A percentile compares a stretch with the other conserved stretches of the same genome.
phyloP scores from a whole-genome alignment of 2,113 vertebrate genomes.

The Gallinago media region DNA sequence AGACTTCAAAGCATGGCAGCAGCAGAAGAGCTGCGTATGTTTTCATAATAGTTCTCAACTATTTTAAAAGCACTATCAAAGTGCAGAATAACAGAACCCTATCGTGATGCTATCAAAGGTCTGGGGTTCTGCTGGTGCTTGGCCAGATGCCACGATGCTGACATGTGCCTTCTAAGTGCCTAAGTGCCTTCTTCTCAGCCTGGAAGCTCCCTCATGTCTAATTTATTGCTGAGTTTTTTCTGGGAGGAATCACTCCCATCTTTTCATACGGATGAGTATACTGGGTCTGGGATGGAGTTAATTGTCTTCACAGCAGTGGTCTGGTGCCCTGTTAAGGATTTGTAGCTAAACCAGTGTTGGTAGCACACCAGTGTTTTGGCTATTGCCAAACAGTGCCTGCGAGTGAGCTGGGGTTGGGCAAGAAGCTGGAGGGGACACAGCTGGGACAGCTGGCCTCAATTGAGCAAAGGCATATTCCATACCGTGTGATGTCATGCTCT shows the following conservation, averaged over 20 bases:
- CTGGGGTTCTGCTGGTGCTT: neutral
- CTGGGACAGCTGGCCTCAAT: neutral
- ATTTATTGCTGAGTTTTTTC: neutral
- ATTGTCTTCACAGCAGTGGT: neutral
- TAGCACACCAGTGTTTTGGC: neutral
- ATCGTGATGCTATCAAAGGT: neutral
- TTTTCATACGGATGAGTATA: neutral
- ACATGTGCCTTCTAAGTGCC: no score
- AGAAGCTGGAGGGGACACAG: neutral
- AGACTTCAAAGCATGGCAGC: neutral
- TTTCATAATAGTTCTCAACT: neutral
- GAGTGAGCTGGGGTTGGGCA: neutral
- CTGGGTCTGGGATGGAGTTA: neutral
- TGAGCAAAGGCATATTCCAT: neutral
- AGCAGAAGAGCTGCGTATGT: neutral
- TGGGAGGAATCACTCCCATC: neutral
- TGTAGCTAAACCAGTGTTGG: neutral
- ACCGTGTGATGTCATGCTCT: neutral
- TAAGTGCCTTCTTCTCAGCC: neutral
- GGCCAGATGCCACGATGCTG: neutral
- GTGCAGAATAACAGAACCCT: neutral
- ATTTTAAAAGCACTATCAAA: neutral
- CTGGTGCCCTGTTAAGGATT: neutral
- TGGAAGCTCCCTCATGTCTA: neutral
- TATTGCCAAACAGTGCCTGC: neutral